Conservation (phyloP, 2,888 invertebrate species). For the Scaeva pyrastri region DNA sequence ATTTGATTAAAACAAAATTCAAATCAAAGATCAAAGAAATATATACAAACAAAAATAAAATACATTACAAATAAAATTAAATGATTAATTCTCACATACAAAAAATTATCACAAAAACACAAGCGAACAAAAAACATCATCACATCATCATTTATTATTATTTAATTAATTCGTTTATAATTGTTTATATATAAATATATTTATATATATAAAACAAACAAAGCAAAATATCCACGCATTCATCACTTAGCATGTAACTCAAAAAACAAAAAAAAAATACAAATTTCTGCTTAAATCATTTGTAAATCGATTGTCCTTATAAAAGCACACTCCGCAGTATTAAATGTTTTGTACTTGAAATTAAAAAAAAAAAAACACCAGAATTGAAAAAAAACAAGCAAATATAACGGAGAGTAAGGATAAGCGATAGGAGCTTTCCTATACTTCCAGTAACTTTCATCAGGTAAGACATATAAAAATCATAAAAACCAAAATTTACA, state of each 20-base stretch:
- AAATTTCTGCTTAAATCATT: conserved; percentile 64
- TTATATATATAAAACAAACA: not conserved
- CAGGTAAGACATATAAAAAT: conserved; percentile 63
- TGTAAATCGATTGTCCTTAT: conserved; percentile 52
- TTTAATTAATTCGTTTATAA: conserved; percentile 53
- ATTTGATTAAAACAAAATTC: conserved; percentile 56
- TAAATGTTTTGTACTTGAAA: conserved; percentile 37
- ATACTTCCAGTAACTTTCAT: conserved; percentile 48
- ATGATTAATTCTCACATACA: conserved; percentile 65
- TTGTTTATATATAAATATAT: conserved; percentile 12
- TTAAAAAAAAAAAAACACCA: not conserved
- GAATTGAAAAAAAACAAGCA: conserved; percentile 35
- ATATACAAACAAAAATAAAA: conserved; percentile 35
- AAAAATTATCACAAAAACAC: conserved; percentile 22
- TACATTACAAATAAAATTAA: conserved; percentile 50
- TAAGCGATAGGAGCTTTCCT: conserved; percentile 69
- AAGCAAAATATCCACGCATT: conserved; percentile 55
- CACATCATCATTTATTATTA: conserved; percentile 65
- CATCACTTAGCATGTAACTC: conserved; percentile 62
- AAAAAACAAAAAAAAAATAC: conserved; percentile 47
- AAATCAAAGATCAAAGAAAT: conserved; percentile 63
- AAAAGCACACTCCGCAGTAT: conserved; percentile 53
- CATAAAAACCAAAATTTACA: conserved; percentile 13
- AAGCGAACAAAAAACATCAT: conserved; percentile 67
- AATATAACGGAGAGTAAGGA: conserved; percentile 53